Evolutionary conservation across 2,888 invertebrate species (phyloP), one percentile per base, ranked within the genome.

Genomic region (Latheticus oryzae): DNA sequence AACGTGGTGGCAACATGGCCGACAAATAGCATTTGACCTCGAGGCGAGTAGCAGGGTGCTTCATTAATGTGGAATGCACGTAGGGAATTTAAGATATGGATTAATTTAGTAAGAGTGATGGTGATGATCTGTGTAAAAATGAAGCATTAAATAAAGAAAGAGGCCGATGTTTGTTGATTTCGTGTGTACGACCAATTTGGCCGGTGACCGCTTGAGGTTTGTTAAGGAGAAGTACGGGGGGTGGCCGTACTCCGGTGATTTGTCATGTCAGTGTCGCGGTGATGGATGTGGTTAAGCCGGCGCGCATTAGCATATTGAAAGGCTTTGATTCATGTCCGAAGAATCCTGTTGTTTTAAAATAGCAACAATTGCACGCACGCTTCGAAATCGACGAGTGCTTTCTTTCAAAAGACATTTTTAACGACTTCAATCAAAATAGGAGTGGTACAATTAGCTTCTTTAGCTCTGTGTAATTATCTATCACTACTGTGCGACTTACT

Each of bases 241-340:
- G 38, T 19, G 21, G 40, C 28, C 54, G 47, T 37, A 43, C 43
- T 54, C 54, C 54, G 72, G 73, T 72, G 75, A 78, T 78, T 78
- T 78, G 78, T 77, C 78, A 76, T 78, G 78, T 77, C 76, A 76
- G 73, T 75, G 76, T 75, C 75, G 73, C 65, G 50, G 73, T 77
- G 78, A 78, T 77, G 73, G 76, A 78, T 76, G 76, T 64, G 63
- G 65, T 68, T 64, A 68, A 69, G 66, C 72, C 67, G 69, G 65
- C 62, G 54, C 69, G 66, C 74, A 78, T 78, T 78, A 77, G 76
- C 78, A 77, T 78, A 78, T 78, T 76, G 76, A 76, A 74, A 75
- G 77, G 73, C 68, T 74, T 75, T 74, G 77, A 76, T 75, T 74
- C 75, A 73, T 73, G 73, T 68, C 70, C 63, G 62, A 68, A 64